Evolutionary conservation across 2,113 vertebrate genomes (phyloP).

Genomic region (Pyrgilauda ruficollis): DNA sequence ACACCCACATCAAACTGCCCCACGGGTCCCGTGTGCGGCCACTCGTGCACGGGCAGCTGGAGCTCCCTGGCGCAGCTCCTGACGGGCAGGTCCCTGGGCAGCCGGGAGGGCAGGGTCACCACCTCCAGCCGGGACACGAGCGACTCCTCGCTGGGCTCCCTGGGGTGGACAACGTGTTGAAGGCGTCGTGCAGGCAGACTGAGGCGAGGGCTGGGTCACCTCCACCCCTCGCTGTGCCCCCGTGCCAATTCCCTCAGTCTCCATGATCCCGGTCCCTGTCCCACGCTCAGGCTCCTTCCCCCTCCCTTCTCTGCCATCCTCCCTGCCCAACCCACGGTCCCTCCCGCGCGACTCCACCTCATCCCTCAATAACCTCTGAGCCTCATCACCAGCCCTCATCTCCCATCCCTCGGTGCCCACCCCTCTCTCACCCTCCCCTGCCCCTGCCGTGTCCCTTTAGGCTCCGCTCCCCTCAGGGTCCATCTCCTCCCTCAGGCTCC

Average conservation of each 20-base stretch:
- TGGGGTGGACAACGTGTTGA: neutral
- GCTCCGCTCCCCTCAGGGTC: neutral
- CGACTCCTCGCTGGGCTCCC: constrained; percentile 53
- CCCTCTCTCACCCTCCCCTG: neutral
- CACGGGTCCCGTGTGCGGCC: constrained; percentile 76
- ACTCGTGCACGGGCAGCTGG: constrained; percentile 78
- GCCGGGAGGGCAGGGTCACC: constrained; percentile 76
- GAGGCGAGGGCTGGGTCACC: accelerated
- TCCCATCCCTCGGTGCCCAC: accelerated
- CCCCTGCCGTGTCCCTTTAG: neutral
- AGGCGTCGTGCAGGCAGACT: neutral
- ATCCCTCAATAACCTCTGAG: neutral
- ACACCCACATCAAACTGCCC: constrained; percentile 89
- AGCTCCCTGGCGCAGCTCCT: constrained; percentile 78
- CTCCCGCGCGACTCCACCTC: neutral
- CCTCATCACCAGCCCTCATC: no score
- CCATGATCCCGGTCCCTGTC: neutral
- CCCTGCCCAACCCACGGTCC: neutral
- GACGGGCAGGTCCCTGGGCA: constrained; percentile 76
- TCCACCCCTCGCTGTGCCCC: neutral
- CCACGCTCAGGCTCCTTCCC: neutral
- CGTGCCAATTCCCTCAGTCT: accelerated
- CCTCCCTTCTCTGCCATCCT: neutral
- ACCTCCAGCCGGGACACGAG: constrained; percentile 85
- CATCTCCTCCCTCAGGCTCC: neutral